Evolutionary conservation across 1,140 invertebrate species (phyloP), one percentile per base, ranked within the genome.

Genomic region (Drosophila kurseongensis): DNA sequence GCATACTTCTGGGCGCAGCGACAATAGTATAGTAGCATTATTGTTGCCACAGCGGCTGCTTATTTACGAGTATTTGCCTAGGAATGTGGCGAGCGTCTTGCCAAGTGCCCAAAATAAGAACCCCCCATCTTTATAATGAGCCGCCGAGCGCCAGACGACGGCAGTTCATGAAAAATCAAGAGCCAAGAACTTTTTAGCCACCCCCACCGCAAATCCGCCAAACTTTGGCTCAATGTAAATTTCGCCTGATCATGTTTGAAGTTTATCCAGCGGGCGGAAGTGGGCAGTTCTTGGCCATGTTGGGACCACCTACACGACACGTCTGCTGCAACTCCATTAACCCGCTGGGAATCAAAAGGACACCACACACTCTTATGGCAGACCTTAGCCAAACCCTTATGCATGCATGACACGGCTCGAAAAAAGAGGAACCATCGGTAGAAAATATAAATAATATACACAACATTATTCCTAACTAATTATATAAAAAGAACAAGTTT

Each of bases 21-120:
- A 61, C 79, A 73, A 81, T 56, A 50, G 50, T 69, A 32, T 56
- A 50, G 50, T 69, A 32, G 40, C 40, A 52, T 80, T 59, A 69
- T 75, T 68, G 50, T 63, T 76, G 63, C 45, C 63, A 45, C 57
- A 51, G 50, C 42, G 32, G 44, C 32, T 86, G 66, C 67, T 81
- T 85, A 86, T 89, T 79, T 83, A 89, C 69, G 83, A 83, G 75
- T 68, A 88, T 88, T 88, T 88, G 82, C 79, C 62, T 76, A 63
- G 56, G 62, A 88, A 83, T 86, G 83, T 88, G 75, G 80, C 79
- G 71, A 86, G 66, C 61, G 65, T 80, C 82, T 66, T 88, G 83
- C 80, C 83, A 88, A 88, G 76, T 83, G 56, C 51, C 65, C 59
- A 58, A 42, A 48, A 65, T 55, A 62, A 14, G 47, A 12, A 36